Conservation (phyloP, 2,888 invertebrate genomes). For the Yponomeuta cagnagella region DNA sequence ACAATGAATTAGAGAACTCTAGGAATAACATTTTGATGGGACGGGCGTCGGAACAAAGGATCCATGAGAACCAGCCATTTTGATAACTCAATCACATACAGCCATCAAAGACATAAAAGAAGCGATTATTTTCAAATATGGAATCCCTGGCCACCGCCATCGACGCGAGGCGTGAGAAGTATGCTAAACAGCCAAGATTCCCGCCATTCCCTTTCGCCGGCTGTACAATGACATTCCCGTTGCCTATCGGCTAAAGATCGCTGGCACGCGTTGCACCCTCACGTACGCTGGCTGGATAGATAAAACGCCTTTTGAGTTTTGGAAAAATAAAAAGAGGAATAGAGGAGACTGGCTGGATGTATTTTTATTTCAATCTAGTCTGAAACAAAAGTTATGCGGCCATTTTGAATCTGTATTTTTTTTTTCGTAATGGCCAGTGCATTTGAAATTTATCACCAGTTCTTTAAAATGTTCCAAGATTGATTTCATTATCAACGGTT, state of each 20-base stretch:
- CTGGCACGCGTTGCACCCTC: constrained; percentile 15
- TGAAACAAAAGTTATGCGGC: background rate
- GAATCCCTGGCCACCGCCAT: constrained; percentile 5
- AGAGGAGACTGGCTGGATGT: background rate
- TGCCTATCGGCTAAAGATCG: constrained; percentile 14
- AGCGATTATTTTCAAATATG: constrained; percentile 2
- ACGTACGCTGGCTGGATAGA: constrained; percentile 10
- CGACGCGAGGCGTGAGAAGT: constrained; percentile 15
- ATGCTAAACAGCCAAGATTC: constrained; percentile 15
- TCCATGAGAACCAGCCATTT: background rate
- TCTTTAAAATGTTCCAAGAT: background rate
- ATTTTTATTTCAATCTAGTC: background rate
- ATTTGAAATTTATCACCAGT: background rate
- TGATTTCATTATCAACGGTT: background rate
- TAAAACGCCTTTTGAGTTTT: background rate
- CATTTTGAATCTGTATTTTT: background rate
- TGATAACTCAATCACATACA: background rate
- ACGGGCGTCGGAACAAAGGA: background rate
- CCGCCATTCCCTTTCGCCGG: constrained; percentile 16
- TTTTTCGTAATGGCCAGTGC: background rate
- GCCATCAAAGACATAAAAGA: constrained; percentile 1
- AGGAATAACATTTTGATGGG: background rate
- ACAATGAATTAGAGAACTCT: too few relatives aligned
- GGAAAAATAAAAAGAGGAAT: background rate
- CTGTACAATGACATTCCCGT: constrained; percentile 16